Evolutionary conservation across 2,888 invertebrate species (phyloP), one percentile per base, ranked within the genome.

Genomic region (Caenorhabditis afra): DNA sequence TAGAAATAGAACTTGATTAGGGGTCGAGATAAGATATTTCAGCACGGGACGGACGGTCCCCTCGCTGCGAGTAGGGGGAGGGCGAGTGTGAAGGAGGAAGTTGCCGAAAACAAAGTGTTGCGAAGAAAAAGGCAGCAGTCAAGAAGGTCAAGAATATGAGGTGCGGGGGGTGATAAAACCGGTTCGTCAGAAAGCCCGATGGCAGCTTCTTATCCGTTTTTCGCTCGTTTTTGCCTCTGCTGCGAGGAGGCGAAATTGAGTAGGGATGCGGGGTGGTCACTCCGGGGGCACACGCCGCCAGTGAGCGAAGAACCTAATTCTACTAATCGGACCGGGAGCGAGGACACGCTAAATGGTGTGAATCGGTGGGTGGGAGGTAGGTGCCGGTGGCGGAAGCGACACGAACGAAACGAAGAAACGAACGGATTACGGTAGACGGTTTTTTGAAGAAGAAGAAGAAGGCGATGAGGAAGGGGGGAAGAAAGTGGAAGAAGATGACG

Each of bases 281-380:
- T 47, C 47, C 47, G 47, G 49, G 37, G 12, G 55, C 18, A 8
- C 16, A 20, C 16, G 8, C 23, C 23, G 20, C 53, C 44, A n/a
- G 29, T 7, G 29, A 29, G 23, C 44, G 23, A 41, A 45, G 62
- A 71, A 71, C 71, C 71, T 64, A 71, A 71, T 71, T 71, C 71
- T 52, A 71, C 71, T 71, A 71, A 71, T 71, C 71, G 64, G 57
- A 49, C 53, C 66, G 66, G 66, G 66, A 57, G 55, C 55, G 71
- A 71, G 71, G 71, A 71, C 71, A 71, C 71, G 71, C 71, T 71
- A 71, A 71, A 71, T 71, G 71, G 71, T 71, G 71, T 71, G 71
- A 71, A 71, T 64, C 71, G 71, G 71, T 62, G 61, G 53, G n/a
- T 22, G 37, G 41, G 57, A 29, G 52, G 68, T 44, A 37, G 58